phyloP scores from a whole-genome alignment of 2,888 invertebrate genomes.

The Galeruca laticollis region DNA sequence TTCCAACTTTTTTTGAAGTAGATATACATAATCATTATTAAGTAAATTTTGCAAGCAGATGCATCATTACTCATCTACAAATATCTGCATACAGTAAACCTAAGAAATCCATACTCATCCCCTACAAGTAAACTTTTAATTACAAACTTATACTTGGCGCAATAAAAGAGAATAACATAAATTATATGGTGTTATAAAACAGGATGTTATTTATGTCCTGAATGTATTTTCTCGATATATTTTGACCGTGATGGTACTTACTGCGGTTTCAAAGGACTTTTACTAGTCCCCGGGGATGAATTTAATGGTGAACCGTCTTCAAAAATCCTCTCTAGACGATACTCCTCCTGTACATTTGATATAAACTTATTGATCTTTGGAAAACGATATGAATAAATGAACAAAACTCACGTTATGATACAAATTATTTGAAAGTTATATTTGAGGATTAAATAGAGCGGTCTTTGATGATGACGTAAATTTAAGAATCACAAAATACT shows the following conservation, averaged over 20 bases:
- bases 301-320: conserved; percentile 21
- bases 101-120: too few species aligned
- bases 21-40: too few species aligned
- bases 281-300: conserved; percentile 20
- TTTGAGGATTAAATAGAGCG: not conserved
- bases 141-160: not conserved
- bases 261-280: conserved; percentile 26
- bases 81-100: too few species aligned
- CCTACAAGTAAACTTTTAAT: too few species aligned
- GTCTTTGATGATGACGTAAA: not conserved
- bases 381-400: conserved; percentile 27
- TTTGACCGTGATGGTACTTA: conserved; percentile 22
- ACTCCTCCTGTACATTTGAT: conserved; percentile 19
- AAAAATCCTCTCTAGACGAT: conserved; percentile 19
- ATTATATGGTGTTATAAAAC: not conserved
- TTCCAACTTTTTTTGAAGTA: too few species aligned
- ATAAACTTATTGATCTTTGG: conserved; percentile 18
- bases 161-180: not conserved
- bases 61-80: too few species aligned
- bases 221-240: conserved; percentile 28
- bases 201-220: conserved; percentile 13
- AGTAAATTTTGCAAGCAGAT: too few species aligned
- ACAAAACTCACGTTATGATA: not conserved
- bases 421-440: not conserved
- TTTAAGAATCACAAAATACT: not conserved